Evolutionary conservation across 2,888 invertebrate species (phyloP).

Genomic region (Myopa tessellatipennis): DNA sequence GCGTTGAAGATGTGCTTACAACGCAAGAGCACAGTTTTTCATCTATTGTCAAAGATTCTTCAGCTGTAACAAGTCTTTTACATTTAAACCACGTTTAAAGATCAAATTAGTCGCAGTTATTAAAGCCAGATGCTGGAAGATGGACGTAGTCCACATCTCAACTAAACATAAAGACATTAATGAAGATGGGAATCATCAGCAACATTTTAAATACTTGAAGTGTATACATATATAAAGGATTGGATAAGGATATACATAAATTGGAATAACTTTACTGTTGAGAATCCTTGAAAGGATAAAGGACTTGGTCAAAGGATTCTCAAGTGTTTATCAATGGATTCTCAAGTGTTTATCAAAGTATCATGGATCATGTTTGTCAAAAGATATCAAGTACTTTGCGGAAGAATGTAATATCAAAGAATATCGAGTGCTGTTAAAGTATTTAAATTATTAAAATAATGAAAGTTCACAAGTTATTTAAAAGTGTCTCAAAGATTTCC

Average conservation of each 20-base stretch:
- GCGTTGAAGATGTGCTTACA: constrained; percentile 6
- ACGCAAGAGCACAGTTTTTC: not conserved
- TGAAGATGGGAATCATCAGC: not conserved
- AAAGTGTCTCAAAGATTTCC: too few species aligned
- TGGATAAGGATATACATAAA: too few species aligned
- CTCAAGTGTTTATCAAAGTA: not conserved
- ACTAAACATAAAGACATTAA: not conserved
- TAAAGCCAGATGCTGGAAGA: constrained; percentile 33
- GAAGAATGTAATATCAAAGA: not conserved
- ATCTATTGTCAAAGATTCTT: constrained; percentile 52
- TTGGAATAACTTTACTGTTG: too few species aligned
- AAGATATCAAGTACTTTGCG: constrained; percentile 26
- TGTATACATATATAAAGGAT: too few species aligned
- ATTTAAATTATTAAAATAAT: too few species aligned
- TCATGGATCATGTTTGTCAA: constrained; percentile 23
- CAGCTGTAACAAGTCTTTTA: constrained; percentile 54
- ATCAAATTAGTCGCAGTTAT: constrained; percentile 43
- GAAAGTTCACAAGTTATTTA: too few species aligned
- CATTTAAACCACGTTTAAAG: constrained; percentile 51
- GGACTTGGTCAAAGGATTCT: not conserved
- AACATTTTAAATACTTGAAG: not conserved
- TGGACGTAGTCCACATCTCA: constrained; percentile 5
- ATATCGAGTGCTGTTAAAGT: too few species aligned
- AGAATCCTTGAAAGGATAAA: too few species aligned
- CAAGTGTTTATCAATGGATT: not conserved